Evolutionary conservation across 1,140 invertebrate species (phyloP).

Genomic region (Polyergus mexicanus): DNA sequence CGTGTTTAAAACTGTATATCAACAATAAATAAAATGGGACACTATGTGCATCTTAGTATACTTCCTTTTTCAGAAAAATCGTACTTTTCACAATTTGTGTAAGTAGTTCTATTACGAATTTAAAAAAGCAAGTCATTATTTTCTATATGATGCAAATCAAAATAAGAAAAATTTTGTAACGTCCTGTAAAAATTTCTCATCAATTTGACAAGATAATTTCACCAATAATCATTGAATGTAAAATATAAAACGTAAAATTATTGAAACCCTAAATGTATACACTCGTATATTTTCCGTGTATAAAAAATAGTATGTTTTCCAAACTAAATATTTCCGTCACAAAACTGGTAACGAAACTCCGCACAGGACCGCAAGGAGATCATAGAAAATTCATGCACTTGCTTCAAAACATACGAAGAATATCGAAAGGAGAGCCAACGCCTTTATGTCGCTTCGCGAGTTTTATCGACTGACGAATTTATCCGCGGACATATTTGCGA

Average conservation of each 20-base stretch:
- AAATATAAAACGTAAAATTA: neutral
- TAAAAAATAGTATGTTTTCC: neutral
- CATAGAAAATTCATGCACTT: conserved; percentile 25
- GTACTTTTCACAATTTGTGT: neutral
- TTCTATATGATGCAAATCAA: neutral
- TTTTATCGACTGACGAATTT: conserved; percentile 30
- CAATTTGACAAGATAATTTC: neutral
- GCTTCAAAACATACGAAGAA: conserved; percentile 12
- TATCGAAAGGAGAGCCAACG: conserved; percentile 47
- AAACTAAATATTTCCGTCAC: conserved; percentile 4
- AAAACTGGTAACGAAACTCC: neutral
- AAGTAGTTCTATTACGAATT: neutral
- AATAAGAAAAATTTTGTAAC: neutral
- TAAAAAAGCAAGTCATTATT: neutral
- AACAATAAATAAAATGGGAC: neutral
- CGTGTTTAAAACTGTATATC: neutral
- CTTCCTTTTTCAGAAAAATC: neutral
- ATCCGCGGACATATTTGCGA: neutral
- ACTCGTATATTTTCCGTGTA: neutral
- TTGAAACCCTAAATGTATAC: neutral
- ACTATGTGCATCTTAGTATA: neutral
- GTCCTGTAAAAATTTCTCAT: neutral
- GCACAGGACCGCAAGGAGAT: conserved; percentile 7
- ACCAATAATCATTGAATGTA: neutral
- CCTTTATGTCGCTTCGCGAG: conserved; percentile 21